Percentiles rank a stretch among this genome's conserved stretches.
Evolutionary conservation across 2,797 vertebrate species (phyloP).

Genomic region (Melanotaenia boesemani): DNA sequence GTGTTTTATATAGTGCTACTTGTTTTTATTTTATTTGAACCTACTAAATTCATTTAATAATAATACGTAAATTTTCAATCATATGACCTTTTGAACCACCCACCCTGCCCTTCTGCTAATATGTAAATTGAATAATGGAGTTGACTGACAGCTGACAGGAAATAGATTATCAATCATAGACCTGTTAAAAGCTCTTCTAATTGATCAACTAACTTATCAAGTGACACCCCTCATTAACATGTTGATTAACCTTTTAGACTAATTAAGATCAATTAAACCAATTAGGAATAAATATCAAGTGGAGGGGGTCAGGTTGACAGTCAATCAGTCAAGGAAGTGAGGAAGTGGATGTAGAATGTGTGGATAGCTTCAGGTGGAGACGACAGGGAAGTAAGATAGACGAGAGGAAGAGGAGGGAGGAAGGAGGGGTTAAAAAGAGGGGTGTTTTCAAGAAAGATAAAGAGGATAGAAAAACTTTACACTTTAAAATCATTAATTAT

Average conservation of each 20-base stretch:
- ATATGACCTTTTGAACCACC: constrained; percentile 10
- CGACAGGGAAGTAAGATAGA: not conserved
- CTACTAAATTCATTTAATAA: not conserved
- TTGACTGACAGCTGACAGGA: constrained; percentile 76
- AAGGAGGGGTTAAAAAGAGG: not conserved
- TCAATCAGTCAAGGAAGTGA: constrained; percentile 62
- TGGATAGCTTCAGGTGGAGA: not conserved
- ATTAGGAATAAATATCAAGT: constrained; percentile 62
- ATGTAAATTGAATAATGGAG: constrained; percentile 20
- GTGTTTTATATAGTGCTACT: not conserved
- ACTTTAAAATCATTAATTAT: not conserved
- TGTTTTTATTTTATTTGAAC: not conserved
- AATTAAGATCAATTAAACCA: constrained; percentile 71
- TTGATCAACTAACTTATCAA: constrained; percentile 71
- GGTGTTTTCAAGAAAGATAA: not conserved
- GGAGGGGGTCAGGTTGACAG: constrained; percentile 58
- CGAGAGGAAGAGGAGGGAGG: not conserved
- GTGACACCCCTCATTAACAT: constrained; percentile 71
- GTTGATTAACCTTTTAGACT: constrained; percentile 76
- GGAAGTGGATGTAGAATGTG: not conserved
- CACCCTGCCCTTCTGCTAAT: not conserved
- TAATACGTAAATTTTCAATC: constrained; percentile 1
- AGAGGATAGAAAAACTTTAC: not conserved
- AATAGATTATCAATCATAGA: constrained; percentile 68
- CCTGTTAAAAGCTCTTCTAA: constrained; percentile 62